Percentiles rank a stretch among this genome's conserved stretches.
phyloP scores from a whole-genome alignment of 2,888 invertebrate species.

The Scaptomyza parva region DNA sequence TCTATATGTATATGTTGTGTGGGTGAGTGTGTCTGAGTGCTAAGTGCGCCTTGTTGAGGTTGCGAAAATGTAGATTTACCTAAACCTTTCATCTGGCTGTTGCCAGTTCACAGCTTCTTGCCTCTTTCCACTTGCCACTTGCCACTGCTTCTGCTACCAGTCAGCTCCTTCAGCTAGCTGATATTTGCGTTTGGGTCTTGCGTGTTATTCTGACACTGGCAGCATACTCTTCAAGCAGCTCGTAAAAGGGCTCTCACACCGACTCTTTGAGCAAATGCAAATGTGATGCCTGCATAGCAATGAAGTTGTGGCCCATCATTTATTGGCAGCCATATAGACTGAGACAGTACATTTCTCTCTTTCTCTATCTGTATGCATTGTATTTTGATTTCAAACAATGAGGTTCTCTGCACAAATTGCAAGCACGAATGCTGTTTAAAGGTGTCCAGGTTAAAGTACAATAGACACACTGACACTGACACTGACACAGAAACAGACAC shows the following conservation, averaged over 20 bases:
- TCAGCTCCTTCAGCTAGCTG: conserved; percentile 10
- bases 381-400: conserved; percentile 56
- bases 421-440: conserved; percentile 47
- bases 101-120: conserved; percentile 11
- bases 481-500: too few relatives aligned
- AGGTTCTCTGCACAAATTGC: conserved; percentile 62
- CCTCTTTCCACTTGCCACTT: not conserved
- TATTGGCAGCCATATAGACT: conserved; percentile 31
- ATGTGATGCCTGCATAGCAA: conserved; percentile 61
- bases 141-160: conserved; percentile 5
- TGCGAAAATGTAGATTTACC: conserved; percentile 72
- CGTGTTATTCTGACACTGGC: conserved; percentile 64
- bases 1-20: conserved; percentile 1
- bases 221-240: conserved; percentile 42
- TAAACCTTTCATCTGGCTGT: conserved; percentile 51
- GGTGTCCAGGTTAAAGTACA: conserved; percentile 30
- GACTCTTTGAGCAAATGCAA: conserved; percentile 49
- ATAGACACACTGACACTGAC: conserved; percentile 30
- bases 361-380: conserved; percentile 33
- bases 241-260: conserved; percentile 63
- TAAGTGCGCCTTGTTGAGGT: conserved; percentile 73
- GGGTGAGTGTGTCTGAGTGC: conserved; percentile 32
- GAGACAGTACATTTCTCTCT: not conserved
- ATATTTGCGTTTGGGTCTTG: conserved; percentile 42
- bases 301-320: conserved; percentile 47